Evolutionary conservation across 1,140 invertebrate species (phyloP).

Genomic region (Apis florea): DNA sequence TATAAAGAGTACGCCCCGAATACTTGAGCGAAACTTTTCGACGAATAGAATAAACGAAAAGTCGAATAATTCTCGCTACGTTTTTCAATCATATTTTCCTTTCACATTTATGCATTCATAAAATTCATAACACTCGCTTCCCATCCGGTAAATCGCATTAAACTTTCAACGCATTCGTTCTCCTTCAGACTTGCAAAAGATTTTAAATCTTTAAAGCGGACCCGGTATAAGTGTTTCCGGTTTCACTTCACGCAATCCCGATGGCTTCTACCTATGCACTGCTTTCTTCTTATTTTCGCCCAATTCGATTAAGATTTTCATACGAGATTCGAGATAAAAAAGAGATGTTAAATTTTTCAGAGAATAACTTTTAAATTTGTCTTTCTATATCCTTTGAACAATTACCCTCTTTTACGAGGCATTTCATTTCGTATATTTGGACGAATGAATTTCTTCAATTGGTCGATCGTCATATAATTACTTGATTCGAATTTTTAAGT

Average conservation of each 20-base stretch:
- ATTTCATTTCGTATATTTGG: too few relatives aligned
- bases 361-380: too few relatives aligned
- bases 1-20: neutral
- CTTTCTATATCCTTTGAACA: too few relatives aligned
- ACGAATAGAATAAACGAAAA: slow-evolving; percentile 6
- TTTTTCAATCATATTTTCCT: neutral
- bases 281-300: neutral
- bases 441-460: too few relatives aligned
- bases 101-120: neutral
- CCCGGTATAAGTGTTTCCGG: neutral
- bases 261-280: neutral
- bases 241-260: neutral
- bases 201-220: too few relatives aligned
- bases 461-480: too few relatives aligned
- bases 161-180: neutral
- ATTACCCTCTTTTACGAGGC: too few relatives aligned
- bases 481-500: too few relatives aligned
- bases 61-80: neutral
- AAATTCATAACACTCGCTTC: neutral
- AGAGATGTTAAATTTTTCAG: too few relatives aligned
- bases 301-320: too few relatives aligned
- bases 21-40: slow-evolving; percentile 1
- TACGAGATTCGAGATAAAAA: too few relatives aligned
- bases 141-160: neutral
- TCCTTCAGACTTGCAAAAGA: neutral